A percentile compares a stretch with the other conserved stretches of the same genome.
phyloP scores from a whole-genome alignment of 2,113 vertebrate genomes.

The Amblyopsis rosae region DNA sequence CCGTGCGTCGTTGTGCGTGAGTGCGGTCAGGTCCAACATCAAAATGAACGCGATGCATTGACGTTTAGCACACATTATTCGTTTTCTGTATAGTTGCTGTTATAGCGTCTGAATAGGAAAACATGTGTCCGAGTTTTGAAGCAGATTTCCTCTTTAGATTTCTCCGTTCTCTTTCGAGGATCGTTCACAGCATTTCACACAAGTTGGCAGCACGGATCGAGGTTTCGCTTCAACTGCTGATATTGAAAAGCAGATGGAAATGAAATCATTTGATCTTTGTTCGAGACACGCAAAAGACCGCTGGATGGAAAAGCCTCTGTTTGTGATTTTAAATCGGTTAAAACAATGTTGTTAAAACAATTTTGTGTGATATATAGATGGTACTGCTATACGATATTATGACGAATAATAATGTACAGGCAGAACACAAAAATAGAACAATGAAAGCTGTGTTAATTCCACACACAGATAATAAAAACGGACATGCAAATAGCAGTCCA shows the following conservation, averaged over 20 bases:
- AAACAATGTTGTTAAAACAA: too few relatives aligned
- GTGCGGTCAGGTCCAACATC: too few relatives aligned
- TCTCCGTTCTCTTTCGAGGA: slow-evolving; percentile 19
- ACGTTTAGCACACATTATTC: too few relatives aligned
- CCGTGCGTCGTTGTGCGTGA: too few relatives aligned
- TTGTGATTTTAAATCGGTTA: slow-evolving; percentile 36
- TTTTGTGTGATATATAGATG: slow-evolving; percentile 10
- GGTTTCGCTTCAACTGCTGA: slow-evolving; percentile 64
- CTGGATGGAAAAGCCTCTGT: slow-evolving; percentile 41
- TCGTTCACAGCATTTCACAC: slow-evolving; percentile 47
- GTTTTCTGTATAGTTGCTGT: neutral
- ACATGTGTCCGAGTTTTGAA: slow-evolving; percentile 65
- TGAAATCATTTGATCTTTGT: slow-evolving; percentile 65
- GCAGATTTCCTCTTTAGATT: slow-evolving; percentile 45
- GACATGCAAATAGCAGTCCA: too few relatives aligned
- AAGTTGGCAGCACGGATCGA: slow-evolving; percentile 61
- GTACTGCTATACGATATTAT: neutral
- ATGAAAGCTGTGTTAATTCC: neutral
- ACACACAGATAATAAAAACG: too few relatives aligned
- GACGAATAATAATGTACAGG: slow-evolving; percentile 26
- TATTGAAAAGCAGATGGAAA: slow-evolving; percentile 78
- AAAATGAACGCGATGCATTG: too few relatives aligned
- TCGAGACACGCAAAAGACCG: slow-evolving; percentile 64
- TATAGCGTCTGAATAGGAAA: slow-evolving; percentile 56
- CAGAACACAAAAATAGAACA: neutral